Percentiles rank a stretch among this genome's conserved stretches.
Conservation (phyloP, 1,140 invertebrate species). For the Vanessa tameamea region DNA sequence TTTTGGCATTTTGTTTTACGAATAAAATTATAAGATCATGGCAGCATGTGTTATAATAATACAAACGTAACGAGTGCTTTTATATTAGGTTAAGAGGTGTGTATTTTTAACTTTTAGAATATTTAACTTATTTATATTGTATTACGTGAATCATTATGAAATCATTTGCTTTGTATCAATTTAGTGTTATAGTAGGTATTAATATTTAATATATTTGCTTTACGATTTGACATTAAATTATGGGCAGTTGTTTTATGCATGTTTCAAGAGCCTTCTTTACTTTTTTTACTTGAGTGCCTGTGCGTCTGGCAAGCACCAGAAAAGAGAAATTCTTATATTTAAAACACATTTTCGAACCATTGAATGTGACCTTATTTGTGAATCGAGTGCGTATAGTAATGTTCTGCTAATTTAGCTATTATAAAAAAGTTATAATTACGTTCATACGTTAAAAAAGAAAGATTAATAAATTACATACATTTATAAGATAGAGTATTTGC, state of each 20-base stretch:
- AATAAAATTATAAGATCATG: conserved; percentile 44
- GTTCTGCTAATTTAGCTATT: conserved; percentile 60
- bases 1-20: conserved; percentile 66
- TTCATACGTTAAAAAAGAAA: conserved; percentile 67
- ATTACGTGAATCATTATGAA: conserved; percentile 78
- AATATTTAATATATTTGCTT: conserved; percentile 81
- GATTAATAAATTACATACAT: conserved; percentile 67
- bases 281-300: conserved; percentile 70
- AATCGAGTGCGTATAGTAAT: conserved; percentile 56
- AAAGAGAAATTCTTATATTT: conserved; percentile 37
- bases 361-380: conserved; percentile 62
- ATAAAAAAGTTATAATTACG: conserved; percentile 71
- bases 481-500: conserved; percentile 74
- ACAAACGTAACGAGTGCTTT: conserved; percentile 75
- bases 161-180: conserved; percentile 79
- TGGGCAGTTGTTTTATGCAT: conserved; percentile 73
- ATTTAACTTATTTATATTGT: conserved; percentile 81
- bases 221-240: conserved; percentile 74
- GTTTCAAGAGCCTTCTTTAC: conserved; percentile 71
- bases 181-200: conserved; percentile 77
- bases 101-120: conserved; percentile 81
- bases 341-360: conserved; percentile 49
- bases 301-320: conserved; percentile 50
- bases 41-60: conserved; percentile 55
- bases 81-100: conserved; percentile 79